Evolutionary conservation across 2,113 vertebrate genomes (phyloP).

Genomic region (Pyrgilauda ruficollis): DNA sequence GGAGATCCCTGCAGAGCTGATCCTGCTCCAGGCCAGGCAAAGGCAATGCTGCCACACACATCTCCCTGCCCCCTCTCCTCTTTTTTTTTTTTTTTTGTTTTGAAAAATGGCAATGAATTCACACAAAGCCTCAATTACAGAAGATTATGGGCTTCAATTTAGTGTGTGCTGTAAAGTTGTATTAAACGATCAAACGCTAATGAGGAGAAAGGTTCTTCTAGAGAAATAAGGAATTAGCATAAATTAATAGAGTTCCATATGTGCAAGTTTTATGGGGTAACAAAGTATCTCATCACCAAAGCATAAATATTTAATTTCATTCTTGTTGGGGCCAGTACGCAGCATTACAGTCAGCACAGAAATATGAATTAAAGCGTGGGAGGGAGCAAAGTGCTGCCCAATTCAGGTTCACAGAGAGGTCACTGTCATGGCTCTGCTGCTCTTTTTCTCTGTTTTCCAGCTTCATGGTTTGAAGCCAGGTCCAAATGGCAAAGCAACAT

Average conservation of each 20-base stretch:
- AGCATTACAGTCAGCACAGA: conserved; percentile 29
- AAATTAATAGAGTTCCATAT: conserved; percentile 67
- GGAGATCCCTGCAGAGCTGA: neutral
- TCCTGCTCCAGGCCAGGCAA: fast-evolving
- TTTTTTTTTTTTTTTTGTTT: neutral
- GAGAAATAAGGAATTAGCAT: conserved; percentile 64
- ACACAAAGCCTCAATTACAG: conserved; percentile 46
- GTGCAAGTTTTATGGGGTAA: conserved; percentile 47
- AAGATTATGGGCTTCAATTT: conserved; percentile 51
- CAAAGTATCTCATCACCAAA: conserved; percentile 66
- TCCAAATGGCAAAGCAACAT: neutral
- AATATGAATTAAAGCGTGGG: conserved; percentile 29
- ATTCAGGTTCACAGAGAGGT: neutral
- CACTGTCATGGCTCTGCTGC: neutral
- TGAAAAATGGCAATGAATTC: neutral
- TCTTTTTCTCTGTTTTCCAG: neutral
- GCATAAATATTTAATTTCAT: conserved; percentile 71
- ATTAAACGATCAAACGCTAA: conserved; percentile 62
- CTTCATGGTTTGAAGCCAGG: neutral
- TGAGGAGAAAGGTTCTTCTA: conserved; percentile 46
- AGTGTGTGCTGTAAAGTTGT: conserved; percentile 34
- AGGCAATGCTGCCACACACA: neutral
- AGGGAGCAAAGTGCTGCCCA: neutral
- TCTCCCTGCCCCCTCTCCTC: neutral
- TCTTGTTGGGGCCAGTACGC: conserved; percentile 38